These are phyloP conservation scores for Hephaestus fuliginosus DNA, from an alignment of 2,797 vertebrate genomes.

Conservation along the genomic window DNA sequence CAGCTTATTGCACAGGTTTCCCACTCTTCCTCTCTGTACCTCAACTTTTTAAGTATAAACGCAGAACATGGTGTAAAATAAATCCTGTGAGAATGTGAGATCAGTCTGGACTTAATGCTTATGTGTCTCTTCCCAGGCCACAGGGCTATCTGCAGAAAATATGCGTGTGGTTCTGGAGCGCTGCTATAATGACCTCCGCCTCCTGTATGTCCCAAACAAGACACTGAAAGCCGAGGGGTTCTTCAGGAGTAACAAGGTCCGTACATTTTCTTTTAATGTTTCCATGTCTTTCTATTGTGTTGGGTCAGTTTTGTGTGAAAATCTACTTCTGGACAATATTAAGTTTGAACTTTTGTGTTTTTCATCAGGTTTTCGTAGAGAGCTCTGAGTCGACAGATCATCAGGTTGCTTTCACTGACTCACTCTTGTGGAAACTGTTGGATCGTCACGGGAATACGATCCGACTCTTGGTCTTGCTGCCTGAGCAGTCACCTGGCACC, in stretches of 20 bases:
- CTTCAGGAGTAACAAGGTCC: conserved; percentile 99
- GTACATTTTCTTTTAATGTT: neutral
- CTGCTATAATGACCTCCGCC: conserved; percentile 97
- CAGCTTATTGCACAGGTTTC: conserved; percentile 97
- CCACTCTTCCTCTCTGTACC: neutral
- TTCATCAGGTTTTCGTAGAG: conserved; percentile 94
- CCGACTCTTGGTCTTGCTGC: conserved; percentile 92
- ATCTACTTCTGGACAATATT: neutral
- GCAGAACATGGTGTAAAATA: neutral
- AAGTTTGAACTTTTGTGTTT: neutral
- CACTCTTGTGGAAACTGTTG: conserved; percentile 95
- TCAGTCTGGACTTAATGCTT: neutral
- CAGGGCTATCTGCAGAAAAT: conserved; percentile 89
- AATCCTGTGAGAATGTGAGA: neutral
- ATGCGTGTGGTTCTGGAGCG: conserved; percentile 98
- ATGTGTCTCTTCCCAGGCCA: conserved; percentile 83
- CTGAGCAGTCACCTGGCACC: conserved; percentile 93
- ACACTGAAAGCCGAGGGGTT: conserved; percentile 98
- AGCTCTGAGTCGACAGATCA: conserved; percentile 94
- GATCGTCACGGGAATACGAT: conserved; percentile 99
- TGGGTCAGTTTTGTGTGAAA: neutral
- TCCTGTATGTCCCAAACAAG: conserved; percentile 94
- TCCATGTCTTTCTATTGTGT: neutral
- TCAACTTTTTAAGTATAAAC: neutral
- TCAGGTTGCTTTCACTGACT: conserved; percentile 92